phyloP scores from a whole-genome alignment of 2,797 vertebrate species.

The Spinus pinus region DNA sequence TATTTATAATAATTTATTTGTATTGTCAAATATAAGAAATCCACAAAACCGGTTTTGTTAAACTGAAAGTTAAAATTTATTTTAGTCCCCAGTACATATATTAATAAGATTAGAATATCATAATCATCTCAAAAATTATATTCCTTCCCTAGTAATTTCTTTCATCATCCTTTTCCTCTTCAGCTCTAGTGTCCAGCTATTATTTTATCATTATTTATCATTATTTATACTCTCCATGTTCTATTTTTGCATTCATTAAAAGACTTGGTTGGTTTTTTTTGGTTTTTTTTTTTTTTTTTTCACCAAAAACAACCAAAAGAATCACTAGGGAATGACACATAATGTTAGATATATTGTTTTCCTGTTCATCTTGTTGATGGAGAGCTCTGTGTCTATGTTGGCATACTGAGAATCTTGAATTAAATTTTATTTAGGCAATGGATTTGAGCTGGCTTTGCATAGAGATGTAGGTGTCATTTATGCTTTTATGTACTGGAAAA shows the following conservation, averaged over 20 bases:
- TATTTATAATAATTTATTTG: neutral
- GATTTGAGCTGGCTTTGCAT: neutral
- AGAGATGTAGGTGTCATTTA: neutral
- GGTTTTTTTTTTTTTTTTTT: neutral
- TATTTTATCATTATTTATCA: neutral
- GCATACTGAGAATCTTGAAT: neutral
- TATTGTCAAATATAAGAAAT: neutral
- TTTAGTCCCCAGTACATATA: neutral
- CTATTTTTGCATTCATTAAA: neutral
- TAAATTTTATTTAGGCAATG: neutral
- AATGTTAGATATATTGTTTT: neutral
- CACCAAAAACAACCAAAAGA: neutral
- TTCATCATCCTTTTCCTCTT: neutral
- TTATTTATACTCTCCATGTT: neutral
- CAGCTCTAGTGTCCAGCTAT: neutral
- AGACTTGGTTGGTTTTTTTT: neutral
- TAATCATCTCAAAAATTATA: neutral
- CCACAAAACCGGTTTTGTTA: neutral
- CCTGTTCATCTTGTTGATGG: neutral
- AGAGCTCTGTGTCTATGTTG: neutral
- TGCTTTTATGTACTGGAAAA: neutral
- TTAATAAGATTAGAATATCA: neutral
- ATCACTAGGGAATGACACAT: neutral
- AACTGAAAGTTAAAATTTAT: neutral
- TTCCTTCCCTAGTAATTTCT: neutral